Conservation (phyloP, 1,140 invertebrate genomes). For the Neuroterus valhalla region DNA sequence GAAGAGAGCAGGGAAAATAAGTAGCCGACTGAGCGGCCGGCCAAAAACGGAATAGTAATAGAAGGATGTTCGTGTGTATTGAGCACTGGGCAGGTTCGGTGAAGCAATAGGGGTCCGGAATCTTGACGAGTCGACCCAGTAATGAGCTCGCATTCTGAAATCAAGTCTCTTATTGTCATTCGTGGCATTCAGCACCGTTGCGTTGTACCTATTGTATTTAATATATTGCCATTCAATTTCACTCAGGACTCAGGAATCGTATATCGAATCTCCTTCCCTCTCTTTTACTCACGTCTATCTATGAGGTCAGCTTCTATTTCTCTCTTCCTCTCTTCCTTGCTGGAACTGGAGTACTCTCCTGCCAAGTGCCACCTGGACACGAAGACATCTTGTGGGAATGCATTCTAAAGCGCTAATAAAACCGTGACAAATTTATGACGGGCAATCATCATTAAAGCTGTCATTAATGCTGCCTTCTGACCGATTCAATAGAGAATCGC, state of each 20-base stretch:
- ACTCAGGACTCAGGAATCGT: conserved; percentile 37
- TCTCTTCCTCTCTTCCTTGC: neutral
- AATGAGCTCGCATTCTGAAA: conserved; percentile 68
- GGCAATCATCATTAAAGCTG: conserved; percentile 6
- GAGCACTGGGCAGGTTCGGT: conserved; percentile 37
- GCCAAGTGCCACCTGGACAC: conserved; percentile 41
- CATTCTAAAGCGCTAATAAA: neutral
- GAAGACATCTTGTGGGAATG: neutral
- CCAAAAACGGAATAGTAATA: too few relatives aligned
- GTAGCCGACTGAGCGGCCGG: neutral
- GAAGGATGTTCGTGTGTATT: conserved; percentile 39
- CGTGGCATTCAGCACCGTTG: conserved; percentile 60
- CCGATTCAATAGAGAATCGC: neutral
- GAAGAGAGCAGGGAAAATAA: conserved; percentile 36
- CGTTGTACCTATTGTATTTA: too few relatives aligned
- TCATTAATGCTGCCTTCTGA: conserved; percentile 17
- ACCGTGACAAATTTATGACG: conserved; percentile 1
- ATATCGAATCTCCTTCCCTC: conserved; percentile 7
- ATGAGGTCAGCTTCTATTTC: neutral
- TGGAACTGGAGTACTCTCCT: neutral
- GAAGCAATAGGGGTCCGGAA: conserved; percentile 49
- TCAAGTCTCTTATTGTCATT: conserved; percentile 67
- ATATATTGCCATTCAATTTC: conserved; percentile 38
- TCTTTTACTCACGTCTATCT: neutral
- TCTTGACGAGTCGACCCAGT: conserved; percentile 51